These are phyloP conservation scores for Clunio marinus DNA, from an alignment of 2,888 invertebrate genomes.

Conservation along the genomic window DNA sequence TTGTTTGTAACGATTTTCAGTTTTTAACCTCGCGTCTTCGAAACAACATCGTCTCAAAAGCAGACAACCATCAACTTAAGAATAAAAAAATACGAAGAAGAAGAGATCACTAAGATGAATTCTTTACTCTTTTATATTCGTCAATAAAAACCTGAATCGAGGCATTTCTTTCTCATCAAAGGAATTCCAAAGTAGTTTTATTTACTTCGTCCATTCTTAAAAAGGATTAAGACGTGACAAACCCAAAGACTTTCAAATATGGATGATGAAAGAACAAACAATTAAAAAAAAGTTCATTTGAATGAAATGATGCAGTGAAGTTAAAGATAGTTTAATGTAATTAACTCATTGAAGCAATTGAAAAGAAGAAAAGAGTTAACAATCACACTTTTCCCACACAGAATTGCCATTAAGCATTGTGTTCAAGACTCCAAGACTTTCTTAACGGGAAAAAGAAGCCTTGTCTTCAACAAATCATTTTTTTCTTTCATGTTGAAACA, in stretches of 20 bases:
- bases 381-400: constrained; percentile 20
- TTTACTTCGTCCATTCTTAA: not conserved
- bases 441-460: constrained; percentile 33
- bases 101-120: constrained; percentile 15
- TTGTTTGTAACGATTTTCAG: constrained; percentile 28
- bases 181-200: not conserved
- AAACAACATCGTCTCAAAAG: constrained; percentile 23
- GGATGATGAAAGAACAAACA: too few species aligned
- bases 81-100: not conserved
- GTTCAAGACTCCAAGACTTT: not conserved
- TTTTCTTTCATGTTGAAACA: not conserved
- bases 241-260: too few species aligned
- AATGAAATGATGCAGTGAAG: constrained; percentile 1
- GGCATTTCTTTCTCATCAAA: not conserved
- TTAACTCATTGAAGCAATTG: constrained; percentile 2
- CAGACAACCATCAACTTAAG: not conserved
- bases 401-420: not conserved
- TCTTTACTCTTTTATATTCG: not conserved
- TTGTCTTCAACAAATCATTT: not conserved
- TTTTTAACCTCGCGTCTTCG: constrained; percentile 13
- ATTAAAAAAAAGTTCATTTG: not conserved
- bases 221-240: not conserved
- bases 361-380: not conserved
- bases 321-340: constrained; percentile 1
- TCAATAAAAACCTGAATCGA: constrained; percentile 28